A percentile compares a stretch with the other conserved stretches of the same genome.
These are phyloP conservation scores for Hylyphantes graminicola DNA, from an alignment of 1,140 invertebrate species.

Conservation along the genomic window DNA sequence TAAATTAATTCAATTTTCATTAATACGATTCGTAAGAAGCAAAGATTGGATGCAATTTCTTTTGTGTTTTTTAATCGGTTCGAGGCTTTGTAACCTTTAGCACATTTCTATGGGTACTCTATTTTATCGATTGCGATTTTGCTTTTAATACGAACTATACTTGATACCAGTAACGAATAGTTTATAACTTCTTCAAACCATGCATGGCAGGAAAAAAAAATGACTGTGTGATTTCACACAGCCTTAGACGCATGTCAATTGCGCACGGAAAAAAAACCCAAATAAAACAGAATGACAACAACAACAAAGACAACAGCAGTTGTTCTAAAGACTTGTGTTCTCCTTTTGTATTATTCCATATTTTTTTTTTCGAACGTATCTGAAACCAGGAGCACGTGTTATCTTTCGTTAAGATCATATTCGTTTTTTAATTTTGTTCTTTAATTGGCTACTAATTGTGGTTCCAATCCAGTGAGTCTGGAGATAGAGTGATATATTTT, in stretches of 20 bases:
- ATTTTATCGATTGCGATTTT: no score
- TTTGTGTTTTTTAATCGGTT: no score
- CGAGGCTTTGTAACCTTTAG: no score
- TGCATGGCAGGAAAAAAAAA: not conserved
- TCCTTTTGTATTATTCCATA: conserved; percentile 8
- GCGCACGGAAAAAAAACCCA: conserved; percentile 16
- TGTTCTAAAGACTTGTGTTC: conserved; percentile 24
- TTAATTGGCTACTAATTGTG: conserved; percentile 31
- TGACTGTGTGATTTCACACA: not conserved
- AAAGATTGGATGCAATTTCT: no score
- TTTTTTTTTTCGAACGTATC: not conserved
- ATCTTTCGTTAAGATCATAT: conserved; percentile 43
- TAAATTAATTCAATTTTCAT: no score
- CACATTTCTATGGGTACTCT: no score
- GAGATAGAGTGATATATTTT: not conserved
- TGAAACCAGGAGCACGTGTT: conserved; percentile 34
- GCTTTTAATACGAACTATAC: no score
- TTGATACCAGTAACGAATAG: no score
- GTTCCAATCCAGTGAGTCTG: conserved; percentile 24
- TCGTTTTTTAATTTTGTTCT: conserved; percentile 11
- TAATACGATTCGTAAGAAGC: no score
- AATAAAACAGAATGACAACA: not conserved
- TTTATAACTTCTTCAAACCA: not conserved
- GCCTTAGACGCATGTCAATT: conserved; percentile 30
- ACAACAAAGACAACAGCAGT: conserved; percentile 15